phyloP scores from a whole-genome alignment of 2,888 invertebrate genomes.

The Neoscelio sp. region DNA sequence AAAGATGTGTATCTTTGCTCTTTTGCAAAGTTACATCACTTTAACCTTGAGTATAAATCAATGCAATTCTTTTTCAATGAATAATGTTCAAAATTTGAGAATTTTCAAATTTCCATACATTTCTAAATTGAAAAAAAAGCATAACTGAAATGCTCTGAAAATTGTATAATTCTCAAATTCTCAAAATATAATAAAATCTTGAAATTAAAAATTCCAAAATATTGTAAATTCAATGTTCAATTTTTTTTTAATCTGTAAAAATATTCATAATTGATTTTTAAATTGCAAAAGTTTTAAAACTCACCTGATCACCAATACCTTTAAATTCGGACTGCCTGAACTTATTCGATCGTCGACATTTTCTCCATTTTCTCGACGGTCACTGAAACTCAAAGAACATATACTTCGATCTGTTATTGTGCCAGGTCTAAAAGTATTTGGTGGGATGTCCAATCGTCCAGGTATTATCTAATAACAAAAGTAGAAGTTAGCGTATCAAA shows the following conservation, averaged over 20 bases:
- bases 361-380: slow-evolving; percentile 74
- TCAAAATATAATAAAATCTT: no score
- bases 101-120: no score
- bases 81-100: no score
- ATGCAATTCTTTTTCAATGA: no score
- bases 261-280: slow-evolving; percentile 27
- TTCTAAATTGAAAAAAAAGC: no score
- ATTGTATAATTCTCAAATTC: no score
- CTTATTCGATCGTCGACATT: slow-evolving; percentile 72
- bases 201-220: no score
- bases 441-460: slow-evolving; percentile 60
- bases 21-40: no score
- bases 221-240: background rate
- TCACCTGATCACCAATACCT: slow-evolving; percentile 80
- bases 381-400: slow-evolving; percentile 77
- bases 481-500: no score
- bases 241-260: background rate
- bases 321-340: slow-evolving; percentile 79
- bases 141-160: no score
- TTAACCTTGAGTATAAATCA: background rate
- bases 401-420: slow-evolving; percentile 79
- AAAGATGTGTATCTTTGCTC: no score
- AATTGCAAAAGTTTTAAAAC: no score
- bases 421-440: slow-evolving; percentile 42
- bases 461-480: slow-evolving; percentile 68